A percentile compares a stretch with the other conserved stretches of the same genome.
Evolutionary conservation across 2,888 invertebrate species (phyloP).

Genomic region (Malthinus flaveolus): DNA sequence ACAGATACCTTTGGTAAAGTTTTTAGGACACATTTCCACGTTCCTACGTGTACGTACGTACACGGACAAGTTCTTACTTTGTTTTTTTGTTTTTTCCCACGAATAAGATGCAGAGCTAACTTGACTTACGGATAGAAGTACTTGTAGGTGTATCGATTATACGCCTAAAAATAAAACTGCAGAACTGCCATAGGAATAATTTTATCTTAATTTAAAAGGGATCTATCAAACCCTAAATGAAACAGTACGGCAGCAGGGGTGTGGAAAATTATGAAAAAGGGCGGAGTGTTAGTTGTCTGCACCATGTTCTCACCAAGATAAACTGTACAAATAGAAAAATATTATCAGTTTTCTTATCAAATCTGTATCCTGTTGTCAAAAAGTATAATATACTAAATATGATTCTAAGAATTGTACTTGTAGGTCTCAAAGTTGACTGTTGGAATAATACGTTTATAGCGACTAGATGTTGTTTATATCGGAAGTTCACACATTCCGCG

Average conservation of each 20-base stretch:
- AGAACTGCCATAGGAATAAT: no score
- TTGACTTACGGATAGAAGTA: no score
- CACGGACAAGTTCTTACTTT: no score
- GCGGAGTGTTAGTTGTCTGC: slow-evolving; percentile 14
- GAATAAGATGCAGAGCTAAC: no score
- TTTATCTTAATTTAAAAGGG: no score
- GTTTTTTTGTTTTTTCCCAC: no score
- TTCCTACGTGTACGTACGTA: no score
- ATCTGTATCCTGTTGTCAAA: slow-evolving; percentile 8
- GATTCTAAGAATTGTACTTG: slow-evolving; percentile 9
- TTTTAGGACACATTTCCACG: no score
- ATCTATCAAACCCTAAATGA: no score
- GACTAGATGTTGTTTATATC: slow-evolving; percentile 6
- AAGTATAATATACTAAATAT: slow-evolving; percentile 3
- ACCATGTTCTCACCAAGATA: slow-evolving; percentile 19
- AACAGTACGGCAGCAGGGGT: slow-evolving; percentile 1
- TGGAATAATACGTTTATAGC: neutral
- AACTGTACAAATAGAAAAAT: slow-evolving; percentile 16
- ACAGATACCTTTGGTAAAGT: no score
- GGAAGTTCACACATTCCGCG: slow-evolving; percentile 28
- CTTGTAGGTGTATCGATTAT: no score
- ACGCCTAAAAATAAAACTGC: no score
- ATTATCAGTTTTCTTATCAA: slow-evolving; percentile 10
- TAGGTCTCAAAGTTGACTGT: slow-evolving; percentile 2
- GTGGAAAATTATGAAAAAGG: slow-evolving; percentile 17